Percentiles rank a stretch among this genome's conserved stretches.
These are phyloP conservation scores for Pimpla rufipes DNA, from an alignment of 2,888 invertebrate species.

Conservation along the genomic window DNA sequence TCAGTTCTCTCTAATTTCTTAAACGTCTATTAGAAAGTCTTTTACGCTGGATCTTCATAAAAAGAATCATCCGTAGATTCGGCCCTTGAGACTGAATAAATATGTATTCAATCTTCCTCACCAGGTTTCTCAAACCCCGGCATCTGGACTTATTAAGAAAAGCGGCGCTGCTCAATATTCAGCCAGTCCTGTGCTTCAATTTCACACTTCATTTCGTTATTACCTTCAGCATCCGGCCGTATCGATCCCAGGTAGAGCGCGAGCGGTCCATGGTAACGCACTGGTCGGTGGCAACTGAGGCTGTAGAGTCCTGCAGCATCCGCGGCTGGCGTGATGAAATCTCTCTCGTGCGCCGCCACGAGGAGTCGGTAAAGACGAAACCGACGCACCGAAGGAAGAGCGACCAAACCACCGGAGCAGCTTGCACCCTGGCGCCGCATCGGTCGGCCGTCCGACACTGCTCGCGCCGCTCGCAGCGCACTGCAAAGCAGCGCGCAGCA, in stretches of 20 bases:
- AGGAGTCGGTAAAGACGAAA: slow-evolving; percentile 73
- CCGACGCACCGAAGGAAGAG: neutral
- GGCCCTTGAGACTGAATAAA: neutral
- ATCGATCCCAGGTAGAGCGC: slow-evolving; percentile 27
- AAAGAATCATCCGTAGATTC: neutral
- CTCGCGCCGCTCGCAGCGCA: neutral
- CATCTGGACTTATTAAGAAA: neutral
- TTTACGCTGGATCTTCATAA: neutral
- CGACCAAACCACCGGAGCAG: slow-evolving; percentile 19
- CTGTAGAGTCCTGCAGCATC: slow-evolving; percentile 63
- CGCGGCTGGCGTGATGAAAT: slow-evolving; percentile 48
- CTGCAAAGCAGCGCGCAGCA: neutral
- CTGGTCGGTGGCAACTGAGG: slow-evolving; percentile 28
- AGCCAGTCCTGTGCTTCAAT: neutral
- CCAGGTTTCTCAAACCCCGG: neutral
- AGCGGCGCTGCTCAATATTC: neutral
- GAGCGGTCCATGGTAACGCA: slow-evolving; percentile 40
- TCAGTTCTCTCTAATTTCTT: slow-evolving; percentile 17
- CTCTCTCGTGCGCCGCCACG: slow-evolving; percentile 60
- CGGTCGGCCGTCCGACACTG: neutral
- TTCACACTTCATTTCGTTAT: neutral
- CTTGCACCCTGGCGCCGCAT: slow-evolving; percentile 12
- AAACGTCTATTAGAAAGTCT: slow-evolving; percentile 33
- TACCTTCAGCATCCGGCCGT: slow-evolving; percentile 1
- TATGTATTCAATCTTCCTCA: neutral